Evolutionary conservation across 2,797 vertebrate genomes (phyloP), one percentile per base, ranked within the genome.

Genomic region (Anabas testudineus): DNA sequence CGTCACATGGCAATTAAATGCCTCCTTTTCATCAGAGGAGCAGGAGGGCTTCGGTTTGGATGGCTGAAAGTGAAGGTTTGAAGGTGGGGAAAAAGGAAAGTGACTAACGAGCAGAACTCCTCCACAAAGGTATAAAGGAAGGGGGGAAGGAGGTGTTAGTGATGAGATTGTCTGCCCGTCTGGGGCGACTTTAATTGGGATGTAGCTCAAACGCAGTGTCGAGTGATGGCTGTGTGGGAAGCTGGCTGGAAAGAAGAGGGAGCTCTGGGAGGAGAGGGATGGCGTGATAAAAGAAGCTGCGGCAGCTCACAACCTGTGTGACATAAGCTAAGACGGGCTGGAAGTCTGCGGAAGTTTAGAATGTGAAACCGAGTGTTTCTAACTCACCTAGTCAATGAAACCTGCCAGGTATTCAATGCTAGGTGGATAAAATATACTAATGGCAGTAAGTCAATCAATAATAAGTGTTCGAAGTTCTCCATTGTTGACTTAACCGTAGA

Each of bases 1-100:
- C 28, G 57, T 81, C 83, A 88, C 78, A 64, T 86, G 75, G 81
- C 86, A 92, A 91, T 91, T 88, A 90, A 90, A 79, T 66, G 71
- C 43, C 76, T 82, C 57, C 59, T 81, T 86, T 84, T 89, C 78
- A 85, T 89, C 85, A 82, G 76, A 71, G 39, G 57, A 78, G 64
- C 48, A 60, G 0, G 7, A 48, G 49, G 71, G 76, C 65, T 72
- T 63, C 46, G 15, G 63, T 79, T 78, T 78, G 78, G 71, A 76
- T 3, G 59, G 60, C 71, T 84, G 57, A 67, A 78, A 82, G 75
- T 80, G 72, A 86, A 67, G 61, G 68, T 74, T 85, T 58, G 67
- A 81, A 86, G 81, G 76, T 76, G 65, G 76, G 55, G 30, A 66
- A 72, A 74, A 61, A 53, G 72, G 47, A 82, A 53, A 81, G 53